phyloP scores from a whole-genome alignment of 1,140 invertebrate genomes.

The Drosophila parabipectinata region DNA sequence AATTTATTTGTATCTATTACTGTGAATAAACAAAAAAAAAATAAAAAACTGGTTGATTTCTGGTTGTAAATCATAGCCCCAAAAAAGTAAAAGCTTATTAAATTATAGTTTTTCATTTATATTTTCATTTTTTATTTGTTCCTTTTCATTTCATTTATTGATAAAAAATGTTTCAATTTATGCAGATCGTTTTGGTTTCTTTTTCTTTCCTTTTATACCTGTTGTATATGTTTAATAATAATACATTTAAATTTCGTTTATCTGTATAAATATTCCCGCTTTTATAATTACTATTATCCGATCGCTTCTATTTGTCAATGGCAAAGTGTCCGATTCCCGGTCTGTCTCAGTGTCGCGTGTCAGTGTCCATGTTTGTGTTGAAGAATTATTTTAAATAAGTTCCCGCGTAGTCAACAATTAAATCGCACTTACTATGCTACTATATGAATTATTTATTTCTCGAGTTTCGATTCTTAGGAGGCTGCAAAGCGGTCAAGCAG shows the following conservation, averaged over 20 bases:
- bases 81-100: not conserved
- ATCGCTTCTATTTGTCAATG: slow-evolving; percentile 67
- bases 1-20: slow-evolving; percentile 61
- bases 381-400: slow-evolving; percentile 70
- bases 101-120: not conserved
- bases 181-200: slow-evolving; percentile 51
- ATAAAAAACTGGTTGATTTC: slow-evolving; percentile 39
- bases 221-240: slow-evolving; percentile 78
- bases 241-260: slow-evolving; percentile 66
- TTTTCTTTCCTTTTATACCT: slow-evolving; percentile 48
- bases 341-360: slow-evolving; percentile 12
- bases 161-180: slow-evolving; percentile 82
- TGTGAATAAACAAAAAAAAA: not conserved
- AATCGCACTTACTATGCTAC: slow-evolving; percentile 40
- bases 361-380: slow-evolving; percentile 24
- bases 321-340: slow-evolving; percentile 58
- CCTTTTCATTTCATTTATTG: slow-evolving; percentile 64
- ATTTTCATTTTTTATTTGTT: slow-evolving; percentile 47
- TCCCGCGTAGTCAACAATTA: slow-evolving; percentile 60
- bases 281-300: slow-evolving; percentile 76
- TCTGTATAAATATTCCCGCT: slow-evolving; percentile 77
- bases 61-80: not conserved
- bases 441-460: slow-evolving; percentile 43
- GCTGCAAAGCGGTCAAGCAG: slow-evolving; percentile 48
- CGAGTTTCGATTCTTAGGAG: slow-evolving; percentile 48